Conservation (phyloP, 2,797 vertebrate genomes). For the Cryptoprocta ferox region DNA sequence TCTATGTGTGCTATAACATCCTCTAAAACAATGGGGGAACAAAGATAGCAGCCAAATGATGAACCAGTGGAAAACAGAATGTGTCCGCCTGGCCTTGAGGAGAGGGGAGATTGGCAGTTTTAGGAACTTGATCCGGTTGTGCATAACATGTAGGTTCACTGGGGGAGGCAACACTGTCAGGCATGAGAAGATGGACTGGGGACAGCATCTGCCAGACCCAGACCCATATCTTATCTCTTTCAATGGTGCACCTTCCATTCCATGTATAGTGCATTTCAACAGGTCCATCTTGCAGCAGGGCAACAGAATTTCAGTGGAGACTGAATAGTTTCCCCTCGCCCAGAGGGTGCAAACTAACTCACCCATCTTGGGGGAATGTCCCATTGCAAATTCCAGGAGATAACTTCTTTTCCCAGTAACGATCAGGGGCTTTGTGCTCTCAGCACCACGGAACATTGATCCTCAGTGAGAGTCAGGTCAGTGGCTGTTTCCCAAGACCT, state of each 20-base stretch:
- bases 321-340: background rate
- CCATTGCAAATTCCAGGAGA: background rate
- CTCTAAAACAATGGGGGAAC: background rate
- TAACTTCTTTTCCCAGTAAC: background rate
- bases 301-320: background rate
- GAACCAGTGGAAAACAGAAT: background rate
- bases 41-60: background rate
- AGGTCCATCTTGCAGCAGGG: background rate
- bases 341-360: background rate
- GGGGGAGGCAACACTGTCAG: background rate
- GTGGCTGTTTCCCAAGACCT: background rate
- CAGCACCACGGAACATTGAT: background rate
- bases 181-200: background rate
- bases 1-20: background rate
- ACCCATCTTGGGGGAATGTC: background rate
- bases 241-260: background rate
- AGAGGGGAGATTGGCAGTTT: background rate
- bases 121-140: background rate
- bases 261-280: background rate
- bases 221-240: background rate
- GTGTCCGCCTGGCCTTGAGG: background rate
- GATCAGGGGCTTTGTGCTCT: background rate
- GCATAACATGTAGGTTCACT: too few species aligned
- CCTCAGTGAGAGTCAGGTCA: background rate
- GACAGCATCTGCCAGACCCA: background rate